These are phyloP conservation scores for Xylota segnis DNA, from an alignment of 2,888 invertebrate genomes.

Conservation along the genomic window DNA sequence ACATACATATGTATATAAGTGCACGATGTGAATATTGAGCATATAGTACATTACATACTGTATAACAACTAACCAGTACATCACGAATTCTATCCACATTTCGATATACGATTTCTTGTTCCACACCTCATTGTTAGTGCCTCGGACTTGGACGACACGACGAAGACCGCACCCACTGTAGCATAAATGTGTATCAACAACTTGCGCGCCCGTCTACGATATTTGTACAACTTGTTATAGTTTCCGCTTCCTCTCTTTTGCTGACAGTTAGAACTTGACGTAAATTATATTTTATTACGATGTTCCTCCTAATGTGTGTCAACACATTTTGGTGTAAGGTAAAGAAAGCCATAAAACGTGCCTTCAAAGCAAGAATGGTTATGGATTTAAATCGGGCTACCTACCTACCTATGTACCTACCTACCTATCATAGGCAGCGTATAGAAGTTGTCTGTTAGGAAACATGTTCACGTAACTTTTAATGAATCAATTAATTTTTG, in stretches of 20 bases:
- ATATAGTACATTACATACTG: too few species aligned
- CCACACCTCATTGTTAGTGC: conserved; percentile 67
- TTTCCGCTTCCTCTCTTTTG: conserved; percentile 70
- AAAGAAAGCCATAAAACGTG: conserved; percentile 46
- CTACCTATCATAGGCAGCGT: neutral
- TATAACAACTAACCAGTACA: conserved; percentile 44
- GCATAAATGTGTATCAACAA: conserved; percentile 66
- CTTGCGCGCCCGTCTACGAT: conserved; percentile 42
- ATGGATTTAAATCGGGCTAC: neutral
- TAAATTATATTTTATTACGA: conserved; percentile 70
- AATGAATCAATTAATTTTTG: conserved; percentile 58
- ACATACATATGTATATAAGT: neutral
- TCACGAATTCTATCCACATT: conserved; percentile 72
- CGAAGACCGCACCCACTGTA: conserved; percentile 68
- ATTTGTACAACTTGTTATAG: conserved; percentile 72
- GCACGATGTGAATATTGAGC: conserved; percentile 66
- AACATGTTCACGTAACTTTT: conserved; percentile 59
- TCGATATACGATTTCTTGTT: conserved; percentile 68
- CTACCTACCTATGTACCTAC: neutral
- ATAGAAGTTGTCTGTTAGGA: conserved; percentile 9
- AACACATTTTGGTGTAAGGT: conserved; percentile 5
- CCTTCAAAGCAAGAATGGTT: conserved; percentile 27
- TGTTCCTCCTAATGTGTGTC: conserved; percentile 32
- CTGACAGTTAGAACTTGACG: conserved; percentile 61
- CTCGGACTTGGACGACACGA: neutral